phyloP scores from a whole-genome alignment of 2,113 vertebrate species.

The Siphamia tubifer region DNA sequence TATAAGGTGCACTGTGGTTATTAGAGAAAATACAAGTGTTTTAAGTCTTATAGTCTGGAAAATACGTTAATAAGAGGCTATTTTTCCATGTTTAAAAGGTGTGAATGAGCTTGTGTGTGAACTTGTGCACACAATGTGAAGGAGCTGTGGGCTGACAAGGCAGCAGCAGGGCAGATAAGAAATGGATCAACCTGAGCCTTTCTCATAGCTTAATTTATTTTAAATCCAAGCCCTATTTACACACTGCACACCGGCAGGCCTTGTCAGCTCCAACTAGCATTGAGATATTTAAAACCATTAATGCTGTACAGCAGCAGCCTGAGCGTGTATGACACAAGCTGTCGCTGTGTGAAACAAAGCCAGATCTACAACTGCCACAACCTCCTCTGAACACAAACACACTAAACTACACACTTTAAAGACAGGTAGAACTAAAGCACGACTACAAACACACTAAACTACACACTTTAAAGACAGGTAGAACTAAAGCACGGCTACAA shows the following conservation, averaged over 20 bases:
- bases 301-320: conserved; percentile 54
- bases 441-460: too few species aligned
- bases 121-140: conserved; percentile 57
- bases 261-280: conserved; percentile 67
- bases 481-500: neutral
- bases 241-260: conserved; percentile 60
- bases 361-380: conserved; percentile 41
- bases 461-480: too few species aligned
- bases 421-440: neutral
- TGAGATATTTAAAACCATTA: conserved; percentile 71
- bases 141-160: conserved; percentile 70
- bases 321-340: conserved; percentile 55
- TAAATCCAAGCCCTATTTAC: conserved; percentile 77
- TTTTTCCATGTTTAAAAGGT: conserved; percentile 19
- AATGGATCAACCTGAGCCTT: conserved; percentile 79
- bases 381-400: conserved; percentile 33
- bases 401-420: neutral
- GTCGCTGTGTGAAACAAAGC: conserved; percentile 49
- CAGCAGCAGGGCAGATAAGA: conserved; percentile 76
- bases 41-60: too few species aligned
- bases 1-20: too few species aligned
- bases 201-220: conserved; percentile 79
- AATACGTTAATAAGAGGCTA: conserved; percentile 17
- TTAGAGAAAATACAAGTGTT: too few species aligned
- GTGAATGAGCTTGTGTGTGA: conserved; percentile 47